A percentile compares a stretch with the other conserved stretches of the same genome.
Conservation (phyloP, 2,888 invertebrate genomes). For the Protodeltote pygarga region DNA sequence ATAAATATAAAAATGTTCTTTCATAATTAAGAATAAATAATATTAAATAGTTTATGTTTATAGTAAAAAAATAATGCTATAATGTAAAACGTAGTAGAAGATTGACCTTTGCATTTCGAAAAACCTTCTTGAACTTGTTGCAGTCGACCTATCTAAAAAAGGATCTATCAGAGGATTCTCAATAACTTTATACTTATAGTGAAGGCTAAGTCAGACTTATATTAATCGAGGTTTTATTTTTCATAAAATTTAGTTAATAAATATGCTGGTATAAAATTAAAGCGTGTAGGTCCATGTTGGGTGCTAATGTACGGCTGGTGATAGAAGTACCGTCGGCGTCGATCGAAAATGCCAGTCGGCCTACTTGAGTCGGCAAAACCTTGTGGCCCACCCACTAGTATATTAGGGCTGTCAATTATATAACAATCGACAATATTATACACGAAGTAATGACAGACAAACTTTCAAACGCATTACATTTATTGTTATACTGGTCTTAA, state of each 20-base stretch:
- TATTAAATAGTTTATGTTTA: too few species aligned
- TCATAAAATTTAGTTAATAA: conserved; percentile 29
- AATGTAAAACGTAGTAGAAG: too few species aligned
- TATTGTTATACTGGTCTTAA: conserved; percentile 5
- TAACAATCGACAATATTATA: conserved; percentile 14
- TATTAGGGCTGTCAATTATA: conserved; percentile 16
- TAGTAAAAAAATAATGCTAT: too few species aligned
- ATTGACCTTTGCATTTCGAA: too few species aligned
- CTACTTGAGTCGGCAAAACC: conserved; percentile 34
- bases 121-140: too few species aligned
- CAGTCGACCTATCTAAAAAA: conserved; percentile 3
- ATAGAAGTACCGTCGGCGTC: conserved; percentile 20
- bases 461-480: conserved; percentile 19
- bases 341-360: conserved; percentile 45
- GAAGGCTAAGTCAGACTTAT: conserved; percentile 9
- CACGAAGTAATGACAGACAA: conserved; percentile 13
- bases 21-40: too few species aligned
- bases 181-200: conserved; percentile 12
- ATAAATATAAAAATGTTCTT: too few species aligned
- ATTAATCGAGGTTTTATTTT: conserved; percentile 19
- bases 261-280: conserved; percentile 35
- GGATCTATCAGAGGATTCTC: neutral
- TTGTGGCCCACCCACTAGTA: conserved; percentile 31
- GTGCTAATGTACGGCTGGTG: conserved; percentile 9
- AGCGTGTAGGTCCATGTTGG: conserved; percentile 33